Percentiles rank a stretch among this genome's conserved stretches.
These are phyloP conservation scores for Chaetura pelagica DNA, from an alignment of 2,113 vertebrate species.

Conservation along the genomic window DNA sequence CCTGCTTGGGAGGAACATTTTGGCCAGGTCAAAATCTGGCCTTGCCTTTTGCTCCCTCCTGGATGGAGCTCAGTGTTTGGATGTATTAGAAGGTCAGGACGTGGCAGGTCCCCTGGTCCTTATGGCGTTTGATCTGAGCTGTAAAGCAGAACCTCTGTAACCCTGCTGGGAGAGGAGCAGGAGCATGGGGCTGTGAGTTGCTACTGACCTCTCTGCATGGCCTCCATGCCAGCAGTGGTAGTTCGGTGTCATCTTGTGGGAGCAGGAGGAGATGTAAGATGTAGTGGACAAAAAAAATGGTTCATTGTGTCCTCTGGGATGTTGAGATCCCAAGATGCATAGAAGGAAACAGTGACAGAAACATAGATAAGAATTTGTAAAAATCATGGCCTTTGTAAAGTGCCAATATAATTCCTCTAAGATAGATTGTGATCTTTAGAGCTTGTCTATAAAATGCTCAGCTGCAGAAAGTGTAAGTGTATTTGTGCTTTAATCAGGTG, in stretches of 20 bases:
- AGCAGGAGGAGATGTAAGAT: not conserved
- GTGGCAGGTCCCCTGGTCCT: not conserved
- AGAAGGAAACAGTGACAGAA: not conserved
- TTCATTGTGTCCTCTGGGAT: not conserved
- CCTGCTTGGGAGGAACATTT: not conserved
- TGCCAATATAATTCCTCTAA: not conserved
- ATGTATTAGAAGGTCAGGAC: not conserved
- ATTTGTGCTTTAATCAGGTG: not conserved
- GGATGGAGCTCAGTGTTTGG: not conserved
- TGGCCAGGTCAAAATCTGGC: not conserved
- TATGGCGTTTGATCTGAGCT: not conserved
- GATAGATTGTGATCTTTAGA: not conserved
- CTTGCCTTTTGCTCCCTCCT: not conserved
- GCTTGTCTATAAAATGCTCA: not conserved
- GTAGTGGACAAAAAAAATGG: not conserved
- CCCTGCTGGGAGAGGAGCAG: not conserved
- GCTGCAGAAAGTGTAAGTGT: not conserved
- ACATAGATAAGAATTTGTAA: not conserved
- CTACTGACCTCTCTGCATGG: not conserved
- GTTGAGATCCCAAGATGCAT: not conserved
- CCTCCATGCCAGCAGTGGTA: accelerated
- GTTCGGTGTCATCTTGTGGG: not conserved
- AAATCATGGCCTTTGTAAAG: not conserved
- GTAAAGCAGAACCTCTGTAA: not conserved
- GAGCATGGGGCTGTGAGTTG: not conserved